Conservation (phyloP, 2,888 invertebrate species). For the Nowickia ferox region DNA sequence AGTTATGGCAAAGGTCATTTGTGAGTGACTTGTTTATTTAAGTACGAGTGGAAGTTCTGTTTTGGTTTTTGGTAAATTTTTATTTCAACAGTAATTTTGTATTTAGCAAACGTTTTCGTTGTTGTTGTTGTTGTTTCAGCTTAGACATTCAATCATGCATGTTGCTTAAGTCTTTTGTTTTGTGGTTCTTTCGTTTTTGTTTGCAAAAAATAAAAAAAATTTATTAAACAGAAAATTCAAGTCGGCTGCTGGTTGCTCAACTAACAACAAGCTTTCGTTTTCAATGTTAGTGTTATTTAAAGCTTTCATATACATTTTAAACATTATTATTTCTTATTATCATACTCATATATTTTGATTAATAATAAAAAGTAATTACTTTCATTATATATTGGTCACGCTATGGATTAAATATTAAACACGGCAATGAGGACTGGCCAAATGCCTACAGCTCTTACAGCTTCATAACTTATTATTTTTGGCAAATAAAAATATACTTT, state of each 20-base stretch:
- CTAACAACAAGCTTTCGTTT: constrained; percentile 66
- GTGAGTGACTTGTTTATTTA: constrained; percentile 61
- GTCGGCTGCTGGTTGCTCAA: constrained; percentile 25
- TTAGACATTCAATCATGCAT: constrained; percentile 57
- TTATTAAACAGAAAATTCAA: background rate
- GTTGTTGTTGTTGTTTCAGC: constrained; percentile 22
- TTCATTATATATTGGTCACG: constrained; percentile 67
- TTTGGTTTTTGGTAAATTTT: constrained; percentile 6
- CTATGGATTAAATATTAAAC: constrained; percentile 14
- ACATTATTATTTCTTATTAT: constrained; percentile 1
- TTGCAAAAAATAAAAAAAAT: constrained; percentile 40
- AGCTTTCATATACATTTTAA: constrained; percentile 15
- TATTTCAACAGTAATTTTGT: constrained; percentile 22
- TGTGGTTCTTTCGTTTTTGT: background rate
- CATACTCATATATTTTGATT: background rate
- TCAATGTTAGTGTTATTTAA: constrained; percentile 63
- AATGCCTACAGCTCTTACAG: background rate
- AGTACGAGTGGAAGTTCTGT: constrained; percentile 61
- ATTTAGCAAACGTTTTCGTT: background rate
- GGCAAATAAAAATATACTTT: background rate
- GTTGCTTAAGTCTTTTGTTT: constrained; percentile 69
- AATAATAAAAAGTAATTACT: constrained; percentile 52
- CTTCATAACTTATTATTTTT: background rate
- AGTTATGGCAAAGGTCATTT: constrained; percentile 71
- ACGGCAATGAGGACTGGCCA: background rate